Conservation (phyloP, 2,113 vertebrate genomes). For the Embiotoca jacksoni region DNA sequence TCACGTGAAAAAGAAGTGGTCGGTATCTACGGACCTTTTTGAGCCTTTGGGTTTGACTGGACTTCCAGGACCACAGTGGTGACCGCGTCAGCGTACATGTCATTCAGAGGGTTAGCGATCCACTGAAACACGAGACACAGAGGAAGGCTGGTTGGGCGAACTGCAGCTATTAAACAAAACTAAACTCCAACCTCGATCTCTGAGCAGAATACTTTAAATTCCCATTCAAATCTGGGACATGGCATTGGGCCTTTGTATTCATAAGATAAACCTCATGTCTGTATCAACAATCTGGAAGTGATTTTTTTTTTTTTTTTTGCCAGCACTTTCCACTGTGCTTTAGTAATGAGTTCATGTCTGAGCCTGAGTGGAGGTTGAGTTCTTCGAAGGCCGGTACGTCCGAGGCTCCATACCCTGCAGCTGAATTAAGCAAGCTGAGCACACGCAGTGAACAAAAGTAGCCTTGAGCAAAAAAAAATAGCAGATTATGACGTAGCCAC, state of each 20-base stretch:
- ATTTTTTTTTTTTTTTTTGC: too few species aligned
- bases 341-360: too few species aligned
- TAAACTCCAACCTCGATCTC: neutral
- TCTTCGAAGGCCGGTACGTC: neutral
- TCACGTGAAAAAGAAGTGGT: too few species aligned
- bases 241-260: neutral
- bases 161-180: neutral
- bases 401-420: neutral
- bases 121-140: conserved; percentile 83
- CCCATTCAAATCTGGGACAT: neutral
- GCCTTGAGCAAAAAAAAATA: too few species aligned
- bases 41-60: conserved; percentile 97
- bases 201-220: neutral
- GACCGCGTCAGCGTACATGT: conserved; percentile 98
- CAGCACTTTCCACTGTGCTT: too few species aligned
- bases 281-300: too few species aligned
- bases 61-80: conserved; percentile 97
- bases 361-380: too few species aligned
- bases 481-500: too few species aligned
- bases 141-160: neutral
- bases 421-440: neutral
- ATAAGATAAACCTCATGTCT: neutral
- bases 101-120: conserved; percentile 96
- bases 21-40: conserved; percentile 78
- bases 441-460: too few species aligned